Conservation (phyloP, 2,888 invertebrate genomes). For the Drosophila prolongata region DNA sequence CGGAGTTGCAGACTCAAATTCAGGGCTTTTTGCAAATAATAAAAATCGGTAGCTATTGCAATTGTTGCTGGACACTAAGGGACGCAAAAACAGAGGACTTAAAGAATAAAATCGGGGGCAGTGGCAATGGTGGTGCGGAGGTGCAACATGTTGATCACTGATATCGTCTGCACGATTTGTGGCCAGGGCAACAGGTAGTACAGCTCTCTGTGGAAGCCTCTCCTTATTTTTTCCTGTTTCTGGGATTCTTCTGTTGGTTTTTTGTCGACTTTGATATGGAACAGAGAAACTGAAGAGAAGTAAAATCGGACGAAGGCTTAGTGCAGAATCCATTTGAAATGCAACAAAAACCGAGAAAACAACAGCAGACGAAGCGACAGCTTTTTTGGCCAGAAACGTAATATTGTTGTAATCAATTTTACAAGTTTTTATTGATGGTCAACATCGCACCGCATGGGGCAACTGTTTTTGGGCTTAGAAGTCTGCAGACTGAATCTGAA, state of each 20-base stretch:
- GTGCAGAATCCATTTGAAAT: constrained; percentile 27
- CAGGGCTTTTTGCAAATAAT: constrained; percentile 57
- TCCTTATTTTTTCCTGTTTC: constrained; percentile 27
- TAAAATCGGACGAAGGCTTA: background rate
- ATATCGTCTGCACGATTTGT: constrained; percentile 75
- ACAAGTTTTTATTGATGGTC: constrained; percentile 69
- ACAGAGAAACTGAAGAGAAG: constrained; percentile 14
- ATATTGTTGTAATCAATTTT: constrained; percentile 75
- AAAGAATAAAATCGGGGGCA: constrained; percentile 11
- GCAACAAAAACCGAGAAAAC: constrained; percentile 24
- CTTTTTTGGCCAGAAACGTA: constrained; percentile 37
- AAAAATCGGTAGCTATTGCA: constrained; percentile 80
- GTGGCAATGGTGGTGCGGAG: constrained; percentile 34
- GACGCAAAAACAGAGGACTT: constrained; percentile 37
- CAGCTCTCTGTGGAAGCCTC: constrained; percentile 26
- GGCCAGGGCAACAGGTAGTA: constrained; percentile 66
- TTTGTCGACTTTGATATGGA: constrained; percentile 78
- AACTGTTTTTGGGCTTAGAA: constrained; percentile 45
- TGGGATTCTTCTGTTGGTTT: constrained; percentile 64
- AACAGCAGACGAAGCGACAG: constrained; percentile 29
- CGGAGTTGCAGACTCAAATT: constrained; percentile 7
- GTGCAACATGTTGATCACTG: constrained; percentile 76
- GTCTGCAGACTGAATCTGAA: constrained; percentile 3
- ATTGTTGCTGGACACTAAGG: constrained; percentile 69
- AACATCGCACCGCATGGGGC: constrained; percentile 63